Base-by-base conservation (phyloP, 2,888 invertebrate genomes). In the Eurytoma adleriae region DNA sequence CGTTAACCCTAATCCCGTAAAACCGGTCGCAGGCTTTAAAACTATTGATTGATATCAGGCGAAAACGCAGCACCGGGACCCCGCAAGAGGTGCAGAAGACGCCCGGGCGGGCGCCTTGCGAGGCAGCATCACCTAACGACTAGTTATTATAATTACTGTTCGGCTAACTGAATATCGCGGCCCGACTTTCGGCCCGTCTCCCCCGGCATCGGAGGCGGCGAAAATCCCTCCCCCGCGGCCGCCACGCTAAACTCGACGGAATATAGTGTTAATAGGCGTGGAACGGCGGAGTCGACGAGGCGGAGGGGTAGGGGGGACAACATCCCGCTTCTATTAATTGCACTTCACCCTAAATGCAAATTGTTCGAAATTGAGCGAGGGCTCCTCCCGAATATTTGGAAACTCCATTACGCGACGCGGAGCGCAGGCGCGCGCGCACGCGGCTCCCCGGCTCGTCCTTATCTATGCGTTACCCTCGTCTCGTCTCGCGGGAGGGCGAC, bases 331-430 rank as follows among this genome's bases (percentile, higher is more conserved):
- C 89, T 89, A 90, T 90, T 90, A 90, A 90, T 90, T 90, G 89
- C 89, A 89, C 89, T 90, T 89, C 89, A 88, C 89, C 90, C 89
- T 89, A 89, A 90, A 90, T 90, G 90, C 89, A 90, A 90, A 90
- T 90, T 89, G 90, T 90, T 90, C 87, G 89, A 90, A 90, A 90
- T 90, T 90, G 90, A 89, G 90, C 89, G 90, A 90, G 90, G 89
- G 70, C 78, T 87, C 90, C 90, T 78, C 89, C 87, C 89, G 90
- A 90, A 90, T 90, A 90, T 90, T 90, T 90, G 90, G 89, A 90
- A 90, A 90, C 89, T 90, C 89, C 90, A 90, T 90, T 90, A 90
- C 87, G 30, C 86, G 85, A 86, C 86, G 85, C 85, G 88, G 87
- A 85, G 52, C 16, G 52, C 52, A 52, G 52, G 52, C 14, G 52